phyloP scores from a whole-genome alignment of 2,113 vertebrate genomes.

The Rhodinocichla rosea region DNA sequence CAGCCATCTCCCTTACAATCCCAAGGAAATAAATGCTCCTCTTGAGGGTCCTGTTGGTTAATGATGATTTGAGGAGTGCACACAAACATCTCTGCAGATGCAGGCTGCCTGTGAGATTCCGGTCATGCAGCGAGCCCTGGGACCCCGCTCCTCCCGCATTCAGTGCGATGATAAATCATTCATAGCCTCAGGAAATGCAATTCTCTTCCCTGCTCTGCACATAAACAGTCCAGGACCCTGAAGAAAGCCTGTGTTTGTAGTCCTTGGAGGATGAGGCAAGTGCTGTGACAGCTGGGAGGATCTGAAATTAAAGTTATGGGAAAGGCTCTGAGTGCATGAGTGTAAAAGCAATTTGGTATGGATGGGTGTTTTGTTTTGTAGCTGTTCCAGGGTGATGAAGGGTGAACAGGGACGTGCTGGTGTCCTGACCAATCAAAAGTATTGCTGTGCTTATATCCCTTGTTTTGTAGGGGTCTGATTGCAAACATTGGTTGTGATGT shows the following conservation, averaged over 20 bases:
- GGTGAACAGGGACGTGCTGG: background rate
- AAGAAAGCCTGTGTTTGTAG: conserved; percentile 31
- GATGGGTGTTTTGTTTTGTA: background rate
- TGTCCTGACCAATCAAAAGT: background rate
- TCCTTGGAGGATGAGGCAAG: conserved; percentile 35
- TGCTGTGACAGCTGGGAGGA: conserved; percentile 17
- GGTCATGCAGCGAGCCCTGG: conserved; percentile 28
- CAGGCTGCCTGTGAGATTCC: conserved; percentile 24
- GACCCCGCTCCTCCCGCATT: conserved; percentile 44
- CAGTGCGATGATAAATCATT: conserved; percentile 59
- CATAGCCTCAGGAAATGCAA: conserved; percentile 44
- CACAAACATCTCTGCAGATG: conserved; percentile 54
- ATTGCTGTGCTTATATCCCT: background rate
- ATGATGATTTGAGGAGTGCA: conserved; percentile 56
- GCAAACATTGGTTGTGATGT: background rate
- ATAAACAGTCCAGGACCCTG: conserved; percentile 17
- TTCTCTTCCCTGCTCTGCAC: conserved; percentile 1
- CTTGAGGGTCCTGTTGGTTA: conserved; percentile 57
- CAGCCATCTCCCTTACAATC: conserved; percentile 28
- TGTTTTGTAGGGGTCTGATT: background rate
- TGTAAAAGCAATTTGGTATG: background rate
- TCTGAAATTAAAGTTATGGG: conserved; percentile 7
- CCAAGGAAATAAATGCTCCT: conserved; percentile 41
- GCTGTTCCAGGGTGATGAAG: background rate
- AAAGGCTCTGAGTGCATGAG: background rate